phyloP scores from a whole-genome alignment of 2,888 invertebrate species.

The Cerceris rybyensis region DNA sequence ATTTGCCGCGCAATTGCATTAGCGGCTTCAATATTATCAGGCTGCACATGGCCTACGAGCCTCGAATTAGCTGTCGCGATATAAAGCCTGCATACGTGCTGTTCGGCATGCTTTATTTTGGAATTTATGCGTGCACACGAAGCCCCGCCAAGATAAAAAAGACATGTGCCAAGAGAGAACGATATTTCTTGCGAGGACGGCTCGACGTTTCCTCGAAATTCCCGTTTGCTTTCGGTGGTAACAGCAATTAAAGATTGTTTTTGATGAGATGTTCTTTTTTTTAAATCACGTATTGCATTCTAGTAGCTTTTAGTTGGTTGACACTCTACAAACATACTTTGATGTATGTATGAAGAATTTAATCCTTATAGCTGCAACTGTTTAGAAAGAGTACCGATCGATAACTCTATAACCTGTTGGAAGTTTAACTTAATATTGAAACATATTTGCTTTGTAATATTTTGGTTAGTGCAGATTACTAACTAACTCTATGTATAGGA shows the following conservation, averaged over 20 bases:
- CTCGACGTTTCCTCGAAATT: neutral
- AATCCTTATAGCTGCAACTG: no score
- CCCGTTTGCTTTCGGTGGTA: neutral
- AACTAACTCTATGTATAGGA: no score
- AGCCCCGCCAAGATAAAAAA: neutral
- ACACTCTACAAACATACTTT: no score
- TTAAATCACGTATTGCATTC: neutral
- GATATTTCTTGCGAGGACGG: neutral
- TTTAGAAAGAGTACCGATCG: no score
- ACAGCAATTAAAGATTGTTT: neutral
- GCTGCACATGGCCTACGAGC: slow-evolving; percentile 7
- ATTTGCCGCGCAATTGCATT: slow-evolving; percentile 10
- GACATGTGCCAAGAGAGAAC: neutral
- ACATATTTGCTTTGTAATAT: no score
- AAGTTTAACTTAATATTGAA: no score
- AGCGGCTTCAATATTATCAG: slow-evolving; percentile 19
- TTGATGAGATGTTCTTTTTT: neutral
- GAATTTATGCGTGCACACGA: neutral
- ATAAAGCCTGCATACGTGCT: neutral
- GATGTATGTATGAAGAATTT: no score
- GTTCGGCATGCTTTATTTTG: neutral
- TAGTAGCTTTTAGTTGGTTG: no score
- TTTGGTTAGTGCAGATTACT: no score
- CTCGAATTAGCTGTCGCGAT: slow-evolving; percentile 10
- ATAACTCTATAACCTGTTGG: no score